Conservation (phyloP, 2,888 invertebrate genomes). For the Parnassius mnemosyne region DNA sequence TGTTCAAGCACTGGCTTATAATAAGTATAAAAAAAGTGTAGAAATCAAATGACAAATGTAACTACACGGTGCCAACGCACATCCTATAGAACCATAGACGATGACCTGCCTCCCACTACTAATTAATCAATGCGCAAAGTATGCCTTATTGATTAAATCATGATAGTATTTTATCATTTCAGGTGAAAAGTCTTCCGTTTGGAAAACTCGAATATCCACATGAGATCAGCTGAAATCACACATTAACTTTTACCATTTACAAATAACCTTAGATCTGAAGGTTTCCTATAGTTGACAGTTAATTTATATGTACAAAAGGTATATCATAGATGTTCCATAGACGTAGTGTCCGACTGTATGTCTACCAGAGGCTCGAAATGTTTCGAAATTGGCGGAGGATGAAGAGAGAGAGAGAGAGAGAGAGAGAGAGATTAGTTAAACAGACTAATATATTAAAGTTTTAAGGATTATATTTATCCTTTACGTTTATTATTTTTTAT, state of each 20-base stretch:
- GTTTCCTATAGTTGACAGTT: conserved; percentile 54
- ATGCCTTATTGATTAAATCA: neutral
- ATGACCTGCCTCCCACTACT: too few species aligned
- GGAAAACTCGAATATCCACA: conserved; percentile 79
- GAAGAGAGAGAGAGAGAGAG: too few species aligned
- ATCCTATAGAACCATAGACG: too few species aligned
- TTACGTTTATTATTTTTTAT: too few species aligned
- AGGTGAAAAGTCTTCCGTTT: conserved; percentile 72
- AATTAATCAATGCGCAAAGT: too few species aligned
- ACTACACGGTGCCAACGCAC: too few species aligned
- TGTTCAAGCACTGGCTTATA: too few species aligned
- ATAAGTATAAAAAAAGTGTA: too few species aligned
- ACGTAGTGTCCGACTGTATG: neutral
- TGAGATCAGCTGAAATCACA: conserved; percentile 54
- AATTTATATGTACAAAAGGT: conserved; percentile 10
- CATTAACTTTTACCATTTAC: conserved; percentile 50
- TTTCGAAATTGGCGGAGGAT: conserved; percentile 15
- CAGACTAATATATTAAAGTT: too few species aligned
- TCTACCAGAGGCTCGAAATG: conserved; percentile 9
- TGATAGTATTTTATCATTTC: conserved; percentile 35
- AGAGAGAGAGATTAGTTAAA: too few species aligned
- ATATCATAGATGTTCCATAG: neutral
- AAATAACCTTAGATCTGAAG: conserved; percentile 64
- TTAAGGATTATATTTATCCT: too few species aligned
- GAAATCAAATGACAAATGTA: too few species aligned